Conservation (phyloP, 2,113 vertebrate species). For the Micronycteris hirsuta region DNA sequence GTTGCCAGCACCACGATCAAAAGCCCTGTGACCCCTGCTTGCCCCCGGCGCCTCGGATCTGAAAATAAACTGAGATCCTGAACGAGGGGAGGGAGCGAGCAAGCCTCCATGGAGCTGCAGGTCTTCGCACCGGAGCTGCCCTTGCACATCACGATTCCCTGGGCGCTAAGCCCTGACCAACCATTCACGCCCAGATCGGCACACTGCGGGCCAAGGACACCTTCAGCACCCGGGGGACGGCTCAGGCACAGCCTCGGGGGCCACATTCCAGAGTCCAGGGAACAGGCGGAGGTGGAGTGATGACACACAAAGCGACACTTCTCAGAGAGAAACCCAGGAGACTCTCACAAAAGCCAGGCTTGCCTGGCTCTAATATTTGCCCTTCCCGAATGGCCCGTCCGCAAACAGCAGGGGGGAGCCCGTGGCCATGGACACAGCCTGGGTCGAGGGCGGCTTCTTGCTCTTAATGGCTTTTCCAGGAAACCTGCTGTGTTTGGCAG, state of each 20-base stretch:
- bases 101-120: too few species aligned
- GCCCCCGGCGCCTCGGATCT: neutral
- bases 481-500: neutral
- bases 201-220: slow-evolving; percentile 1
- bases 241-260: neutral
- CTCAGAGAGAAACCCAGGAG: slow-evolving; percentile 38
- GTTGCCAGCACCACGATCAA: neutral
- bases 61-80: neutral
- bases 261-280: slow-evolving; percentile 35
- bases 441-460: neutral
- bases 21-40: neutral
- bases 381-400: neutral
- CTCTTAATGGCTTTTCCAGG: neutral
- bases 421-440: slow-evolving; percentile 16
- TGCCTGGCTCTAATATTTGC: slow-evolving; percentile 48
- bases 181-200: neutral
- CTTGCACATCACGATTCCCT: neutral
- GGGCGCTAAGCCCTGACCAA: neutral
- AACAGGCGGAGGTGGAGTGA: neutral
- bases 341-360: slow-evolving; percentile 28
- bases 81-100: neutral
- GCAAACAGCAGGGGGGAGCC: slow-evolving; percentile 33
- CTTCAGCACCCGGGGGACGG: slow-evolving; percentile 34
- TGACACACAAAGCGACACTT: neutral
- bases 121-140: neutral